phyloP scores from a whole-genome alignment of 2,797 vertebrate genomes.

The Hoplostethus mediterraneus region DNA sequence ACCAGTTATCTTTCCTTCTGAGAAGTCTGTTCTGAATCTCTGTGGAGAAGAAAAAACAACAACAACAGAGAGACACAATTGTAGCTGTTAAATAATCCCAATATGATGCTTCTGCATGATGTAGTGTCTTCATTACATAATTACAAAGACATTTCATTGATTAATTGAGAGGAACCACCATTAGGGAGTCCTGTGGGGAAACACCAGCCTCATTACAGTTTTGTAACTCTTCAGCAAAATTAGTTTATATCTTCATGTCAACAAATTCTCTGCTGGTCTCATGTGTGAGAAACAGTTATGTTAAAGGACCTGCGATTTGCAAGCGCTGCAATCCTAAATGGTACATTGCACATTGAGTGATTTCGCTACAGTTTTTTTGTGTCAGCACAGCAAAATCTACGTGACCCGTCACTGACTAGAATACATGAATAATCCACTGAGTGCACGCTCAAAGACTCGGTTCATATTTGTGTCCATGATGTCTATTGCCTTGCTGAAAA shows the following conservation, averaged over 20 bases:
- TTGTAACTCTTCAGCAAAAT: slow-evolving; percentile 12
- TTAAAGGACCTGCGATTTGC: slow-evolving; percentile 30
- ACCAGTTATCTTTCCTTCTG: slow-evolving; percentile 98
- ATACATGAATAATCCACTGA: slow-evolving; percentile 1
- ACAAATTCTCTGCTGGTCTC: slow-evolving; percentile 30
- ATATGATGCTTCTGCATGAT: background rate
- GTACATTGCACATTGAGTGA: background rate
- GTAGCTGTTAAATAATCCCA: background rate
- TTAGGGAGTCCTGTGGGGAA: slow-evolving; percentile 3
- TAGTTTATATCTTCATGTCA: slow-evolving; percentile 13
- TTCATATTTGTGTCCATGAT: background rate
- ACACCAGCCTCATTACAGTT: background rate
- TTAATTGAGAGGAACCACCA: background rate
- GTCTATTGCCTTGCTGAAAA: background rate
- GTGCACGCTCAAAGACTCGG: background rate
- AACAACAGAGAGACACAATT: background rate
- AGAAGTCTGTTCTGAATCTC: slow-evolving; percentile 99
- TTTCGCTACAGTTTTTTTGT: slow-evolving; percentile 10
- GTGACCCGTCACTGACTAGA: background rate
- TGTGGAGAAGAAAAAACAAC: slow-evolving; percentile 71
- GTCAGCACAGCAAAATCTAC: slow-evolving; percentile 27
- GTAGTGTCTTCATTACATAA: slow-evolving; percentile 1
- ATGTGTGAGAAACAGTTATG: slow-evolving; percentile 18
- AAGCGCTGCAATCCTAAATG: slow-evolving; percentile 32
- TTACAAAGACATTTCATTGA: slow-evolving; percentile 11